Evolutionary conservation across 2,113 vertebrate species (phyloP).

Genomic region (Microtus ochrogaster): DNA sequence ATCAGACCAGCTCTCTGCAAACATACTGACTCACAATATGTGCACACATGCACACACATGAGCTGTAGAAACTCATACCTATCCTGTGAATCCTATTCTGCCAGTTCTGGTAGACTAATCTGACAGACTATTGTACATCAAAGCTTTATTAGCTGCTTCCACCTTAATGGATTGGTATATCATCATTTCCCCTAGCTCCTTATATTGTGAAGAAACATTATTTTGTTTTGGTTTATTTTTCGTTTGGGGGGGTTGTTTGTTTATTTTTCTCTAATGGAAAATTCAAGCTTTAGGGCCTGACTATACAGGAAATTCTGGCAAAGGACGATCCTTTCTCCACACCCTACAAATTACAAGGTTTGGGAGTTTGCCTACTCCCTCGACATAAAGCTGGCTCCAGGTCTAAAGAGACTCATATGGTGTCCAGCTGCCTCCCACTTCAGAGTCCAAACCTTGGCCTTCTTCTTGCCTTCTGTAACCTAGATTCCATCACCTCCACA

Average conservation of each 20-base stretch:
- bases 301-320: slow-evolving; percentile 62
- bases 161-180: background rate
- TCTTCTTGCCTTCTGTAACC: slow-evolving; percentile 72
- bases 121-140: slow-evolving; percentile 43
- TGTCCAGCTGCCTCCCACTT: slow-evolving; percentile 80
- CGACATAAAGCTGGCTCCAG: slow-evolving; percentile 76
- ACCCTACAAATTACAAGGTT: slow-evolving; percentile 77
- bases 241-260: background rate
- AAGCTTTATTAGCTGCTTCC: slow-evolving; percentile 48
- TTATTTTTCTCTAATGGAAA: slow-evolving; percentile 60
- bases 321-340: slow-evolving; percentile 68
- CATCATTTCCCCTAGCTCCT: background rate
- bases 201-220: slow-evolving; percentile 42
- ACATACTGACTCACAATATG: background rate
- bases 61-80: background rate
- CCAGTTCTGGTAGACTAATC: slow-evolving; percentile 18
- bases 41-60: background rate
- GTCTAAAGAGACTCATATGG: slow-evolving; percentile 77
- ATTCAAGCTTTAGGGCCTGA: slow-evolving; percentile 51
- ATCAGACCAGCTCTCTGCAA: background rate
- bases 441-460: slow-evolving; percentile 76
- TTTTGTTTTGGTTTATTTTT: slow-evolving; percentile 28
- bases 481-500: slow-evolving; percentile 78
- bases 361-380: slow-evolving; percentile 75
- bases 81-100: background rate